Conservation (phyloP, 1,140 invertebrate genomes). For the Coboldia fuscipes region DNA sequence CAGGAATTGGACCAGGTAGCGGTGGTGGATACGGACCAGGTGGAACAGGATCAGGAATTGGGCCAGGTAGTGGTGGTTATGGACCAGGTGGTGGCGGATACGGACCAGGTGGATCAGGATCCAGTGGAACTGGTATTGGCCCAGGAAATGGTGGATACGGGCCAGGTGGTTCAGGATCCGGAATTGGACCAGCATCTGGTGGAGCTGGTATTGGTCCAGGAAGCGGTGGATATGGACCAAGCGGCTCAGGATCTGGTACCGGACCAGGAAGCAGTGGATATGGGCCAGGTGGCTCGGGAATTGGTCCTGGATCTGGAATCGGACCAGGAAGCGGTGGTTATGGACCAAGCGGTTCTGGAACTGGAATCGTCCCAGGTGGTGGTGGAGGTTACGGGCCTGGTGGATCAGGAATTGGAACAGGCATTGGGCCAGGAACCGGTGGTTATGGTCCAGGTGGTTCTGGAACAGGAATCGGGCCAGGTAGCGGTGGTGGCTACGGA, state of each 20-base stretch:
- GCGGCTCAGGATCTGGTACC: constrained; percentile 13
- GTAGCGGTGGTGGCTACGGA: not conserved
- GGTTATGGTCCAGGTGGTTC: not conserved
- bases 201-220: not conserved
- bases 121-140: not conserved
- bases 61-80: not conserved
- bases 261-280: constrained; percentile 11
- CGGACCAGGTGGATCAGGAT: not conserved
- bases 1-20: not conserved
- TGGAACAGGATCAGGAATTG: not conserved
- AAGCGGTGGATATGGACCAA: constrained; percentile 13
- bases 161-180: constrained; percentile 5
- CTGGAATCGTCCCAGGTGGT: no score
- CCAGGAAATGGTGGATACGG: not conserved
- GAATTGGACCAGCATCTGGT: constrained; percentile 4
- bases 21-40: not conserved
- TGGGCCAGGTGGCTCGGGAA: constrained; percentile 9
- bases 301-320: no score
- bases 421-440: not conserved
- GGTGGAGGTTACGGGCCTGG: no score
- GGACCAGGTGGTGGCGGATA: not conserved
- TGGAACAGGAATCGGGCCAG: constrained; percentile 4
- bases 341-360: no score
- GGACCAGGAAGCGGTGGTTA: constrained; percentile 4
- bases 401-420: not conserved